phyloP scores from a whole-genome alignment of 2,888 invertebrate genomes.

The Cheilosia vernalis region DNA sequence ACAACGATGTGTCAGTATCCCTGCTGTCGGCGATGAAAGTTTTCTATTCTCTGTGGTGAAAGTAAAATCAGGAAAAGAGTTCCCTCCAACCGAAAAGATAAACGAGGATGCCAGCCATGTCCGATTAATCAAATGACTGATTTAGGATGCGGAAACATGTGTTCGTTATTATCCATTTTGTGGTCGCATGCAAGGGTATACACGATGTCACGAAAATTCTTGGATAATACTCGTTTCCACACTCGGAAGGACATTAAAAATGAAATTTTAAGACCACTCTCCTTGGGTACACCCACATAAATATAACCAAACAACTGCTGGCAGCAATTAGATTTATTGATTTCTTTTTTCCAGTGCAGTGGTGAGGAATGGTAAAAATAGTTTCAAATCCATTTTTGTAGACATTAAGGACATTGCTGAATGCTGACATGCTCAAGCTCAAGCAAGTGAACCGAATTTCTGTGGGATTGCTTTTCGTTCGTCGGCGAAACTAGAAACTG shows the following conservation, averaged over 20 bases:
- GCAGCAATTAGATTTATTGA: constrained; percentile 46
- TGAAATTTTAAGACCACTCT: constrained; percentile 17
- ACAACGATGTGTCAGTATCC: constrained; percentile 45
- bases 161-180: constrained; percentile 70
- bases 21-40: constrained; percentile 24
- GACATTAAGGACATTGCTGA: constrained; percentile 58
- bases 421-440: too few relatives aligned
- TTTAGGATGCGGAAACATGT: constrained; percentile 67
- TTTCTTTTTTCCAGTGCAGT: constrained; percentile 4
- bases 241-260: constrained; percentile 8
- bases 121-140: constrained; percentile 69
- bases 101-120: constrained; percentile 37
- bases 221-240: too few relatives aligned
- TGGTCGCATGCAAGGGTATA: background rate
- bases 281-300: background rate
- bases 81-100: constrained; percentile 26
- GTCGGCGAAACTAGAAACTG: background rate
- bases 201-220: background rate
- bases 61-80: constrained; percentile 33
- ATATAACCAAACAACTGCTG: background rate
- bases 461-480: constrained; percentile 29
- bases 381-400: constrained; percentile 43
- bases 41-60: constrained; percentile 22
- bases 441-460: constrained; percentile 30
- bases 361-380: constrained; percentile 6